phyloP scores from a whole-genome alignment of 2,113 vertebrate genomes.

The Hemiscyllium ocellatum region DNA sequence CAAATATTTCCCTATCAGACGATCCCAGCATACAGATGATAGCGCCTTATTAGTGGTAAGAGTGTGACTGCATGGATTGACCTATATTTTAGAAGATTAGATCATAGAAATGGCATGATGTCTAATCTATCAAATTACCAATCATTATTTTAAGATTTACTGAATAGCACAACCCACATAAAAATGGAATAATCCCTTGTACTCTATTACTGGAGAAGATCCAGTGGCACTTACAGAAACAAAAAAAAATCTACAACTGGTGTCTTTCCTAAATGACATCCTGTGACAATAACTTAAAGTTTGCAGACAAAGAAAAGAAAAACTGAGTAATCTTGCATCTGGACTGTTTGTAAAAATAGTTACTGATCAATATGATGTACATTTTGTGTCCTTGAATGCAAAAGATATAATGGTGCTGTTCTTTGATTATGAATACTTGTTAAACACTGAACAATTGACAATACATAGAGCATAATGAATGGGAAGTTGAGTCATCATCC shows the following conservation, averaged over 20 bases:
- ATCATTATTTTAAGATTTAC: not conserved
- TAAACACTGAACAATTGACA: not conserved
- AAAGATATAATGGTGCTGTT: not conserved
- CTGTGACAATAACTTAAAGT: not conserved
- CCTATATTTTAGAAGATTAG: not conserved
- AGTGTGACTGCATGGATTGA: constrained; percentile 50
- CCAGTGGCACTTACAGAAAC: not conserved
- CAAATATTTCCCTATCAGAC: constrained; percentile 74
- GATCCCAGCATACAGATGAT: constrained; percentile 97
- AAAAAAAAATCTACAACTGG: too few relatives aligned
- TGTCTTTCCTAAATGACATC: not conserved
- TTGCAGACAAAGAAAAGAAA: not conserved
- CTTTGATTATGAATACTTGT: not conserved
- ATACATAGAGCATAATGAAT: not conserved
- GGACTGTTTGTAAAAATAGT: not conserved
- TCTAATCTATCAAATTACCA: not conserved
- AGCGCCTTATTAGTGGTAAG: constrained; percentile 98
- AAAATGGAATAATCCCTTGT: not conserved
- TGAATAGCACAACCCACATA: constrained; percentile 33
- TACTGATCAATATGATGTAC: not conserved
- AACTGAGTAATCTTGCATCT: constrained; percentile 1
- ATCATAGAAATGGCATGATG: constrained; percentile 21
- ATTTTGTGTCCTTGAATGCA: not conserved
- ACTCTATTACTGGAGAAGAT: not conserved
- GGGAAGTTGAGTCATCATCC: not conserved